Base-by-base conservation (phyloP, 2,113 vertebrate species). In the Chauna torquata region DNA sequence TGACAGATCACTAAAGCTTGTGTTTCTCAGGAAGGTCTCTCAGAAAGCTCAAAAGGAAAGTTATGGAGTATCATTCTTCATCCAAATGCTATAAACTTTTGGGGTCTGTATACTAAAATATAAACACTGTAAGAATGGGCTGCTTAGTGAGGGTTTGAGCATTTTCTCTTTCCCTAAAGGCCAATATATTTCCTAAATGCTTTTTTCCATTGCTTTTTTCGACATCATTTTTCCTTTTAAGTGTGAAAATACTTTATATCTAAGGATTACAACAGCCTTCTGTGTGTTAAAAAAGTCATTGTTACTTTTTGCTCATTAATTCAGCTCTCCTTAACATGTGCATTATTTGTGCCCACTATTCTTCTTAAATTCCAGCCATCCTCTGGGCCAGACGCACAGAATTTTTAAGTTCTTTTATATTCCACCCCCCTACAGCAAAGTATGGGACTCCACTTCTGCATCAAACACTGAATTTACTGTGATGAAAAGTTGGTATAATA, bases 401-500 rank as follows among this genome's bases (percentile, higher is more conserved):
- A 71, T 69, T 57, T 93, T 88, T 69, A 40, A 84, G 78, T 55
- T 0, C 0, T 34, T 12, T 49, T 91, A 28, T 36, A 47, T 59
- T 68, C 16, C 8, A 28, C 6, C 6, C 2, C 20, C 22, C 34
- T 42, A 40, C 15, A 64, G 28, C 8, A 40, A 61, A 68, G 19
- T 52, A 36, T 24, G 18, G 16, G 38, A 89, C 36, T 70, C 90
- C 24, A 92, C 71, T 55, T 55, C 10, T 62, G 19, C 57, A 66
- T 76, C 70, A 82, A 95, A 75, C 28, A 58, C 16, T 62, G 57
- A 92, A 86, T 93, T 94, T 96, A 87, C 42, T 68, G 59, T 82
- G 58, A 91, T 92, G 77, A 94, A 88, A 91, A 92, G 52, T 94
- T 94, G 75, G 69, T 65, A 77, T 11, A 91, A 92, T 96, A 95